A percentile compares a stretch with the other conserved stretches of the same genome.
Evolutionary conservation across 2,113 vertebrate genomes (phyloP).

Genomic region (Dipodomys spectabilis): DNA sequence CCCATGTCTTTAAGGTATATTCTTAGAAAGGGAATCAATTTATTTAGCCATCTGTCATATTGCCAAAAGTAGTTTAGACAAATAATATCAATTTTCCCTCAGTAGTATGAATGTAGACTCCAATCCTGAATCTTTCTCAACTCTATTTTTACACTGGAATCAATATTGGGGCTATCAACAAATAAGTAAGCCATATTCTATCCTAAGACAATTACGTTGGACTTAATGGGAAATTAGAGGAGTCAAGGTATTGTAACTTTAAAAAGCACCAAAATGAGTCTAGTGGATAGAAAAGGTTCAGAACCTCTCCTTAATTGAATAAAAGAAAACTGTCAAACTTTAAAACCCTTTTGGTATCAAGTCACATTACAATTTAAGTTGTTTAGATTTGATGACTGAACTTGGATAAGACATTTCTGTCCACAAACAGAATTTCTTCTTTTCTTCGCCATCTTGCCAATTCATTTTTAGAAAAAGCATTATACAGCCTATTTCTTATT

Average conservation of each 20-base stretch:
- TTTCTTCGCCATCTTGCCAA: background rate
- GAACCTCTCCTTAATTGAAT: conserved; percentile 44
- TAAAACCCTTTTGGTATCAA: background rate
- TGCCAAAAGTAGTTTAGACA: conserved; percentile 30
- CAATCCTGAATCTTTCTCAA: conserved; percentile 15
- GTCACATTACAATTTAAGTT: conserved; percentile 6
- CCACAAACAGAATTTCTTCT: background rate
- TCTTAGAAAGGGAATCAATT: conserved; percentile 41
- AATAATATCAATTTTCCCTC: conserved; percentile 30
- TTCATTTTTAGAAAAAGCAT: background rate
- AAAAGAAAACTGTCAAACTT: conserved; percentile 35
- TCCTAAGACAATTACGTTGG: background rate
- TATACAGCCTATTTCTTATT: background rate
- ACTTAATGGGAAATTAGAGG: background rate
- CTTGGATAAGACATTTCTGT: background rate
- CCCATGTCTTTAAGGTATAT: conserved; percentile 37
- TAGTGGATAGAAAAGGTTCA: background rate
- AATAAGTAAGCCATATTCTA: background rate
- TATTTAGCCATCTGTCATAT: conserved; percentile 14
- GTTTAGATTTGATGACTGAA: background rate
- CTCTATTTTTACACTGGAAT: conserved; percentile 22
- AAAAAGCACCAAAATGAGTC: conserved; percentile 8
- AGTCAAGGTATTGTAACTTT: background rate
- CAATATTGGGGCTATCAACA: background rate
- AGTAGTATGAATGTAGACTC: background rate